Conservation (phyloP, 2,888 invertebrate genomes). For the Polymixis flavicincta region DNA sequence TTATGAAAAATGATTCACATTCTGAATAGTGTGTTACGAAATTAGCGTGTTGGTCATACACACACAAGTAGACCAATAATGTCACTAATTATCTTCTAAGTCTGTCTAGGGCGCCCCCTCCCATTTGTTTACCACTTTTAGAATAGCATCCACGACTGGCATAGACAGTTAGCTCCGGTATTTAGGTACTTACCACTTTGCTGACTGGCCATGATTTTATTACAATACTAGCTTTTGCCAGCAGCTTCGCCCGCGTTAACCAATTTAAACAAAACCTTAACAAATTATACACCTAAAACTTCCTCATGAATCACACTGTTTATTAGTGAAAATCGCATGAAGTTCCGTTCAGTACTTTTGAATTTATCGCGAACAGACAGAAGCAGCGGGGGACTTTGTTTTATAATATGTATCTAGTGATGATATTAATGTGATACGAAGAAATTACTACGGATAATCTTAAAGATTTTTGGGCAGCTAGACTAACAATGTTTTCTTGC, state of each 20-base stretch:
- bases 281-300: no score
- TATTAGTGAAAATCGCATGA: no score
- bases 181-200: background rate
- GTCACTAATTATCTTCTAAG: background rate
- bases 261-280: no score
- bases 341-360: no score
- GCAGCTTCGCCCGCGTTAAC: no score
- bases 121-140: background rate
- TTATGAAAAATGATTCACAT: no score
- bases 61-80: background rate
- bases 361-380: no score
- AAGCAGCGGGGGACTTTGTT: no score
- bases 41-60: background rate
- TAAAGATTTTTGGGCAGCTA: background rate
- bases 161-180: background rate
- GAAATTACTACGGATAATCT: background rate
- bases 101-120: background rate
- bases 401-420: no score
- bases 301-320: no score
- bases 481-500: background rate
- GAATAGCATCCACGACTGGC: background rate
- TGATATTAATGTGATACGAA: background rate
- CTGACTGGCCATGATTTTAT: background rate
- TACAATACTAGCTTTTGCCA: no score
- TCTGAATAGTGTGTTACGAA: no score